Evolutionary conservation across 2,797 vertebrate species (phyloP).

Genomic region (Chiloscyllium punctatum): DNA sequence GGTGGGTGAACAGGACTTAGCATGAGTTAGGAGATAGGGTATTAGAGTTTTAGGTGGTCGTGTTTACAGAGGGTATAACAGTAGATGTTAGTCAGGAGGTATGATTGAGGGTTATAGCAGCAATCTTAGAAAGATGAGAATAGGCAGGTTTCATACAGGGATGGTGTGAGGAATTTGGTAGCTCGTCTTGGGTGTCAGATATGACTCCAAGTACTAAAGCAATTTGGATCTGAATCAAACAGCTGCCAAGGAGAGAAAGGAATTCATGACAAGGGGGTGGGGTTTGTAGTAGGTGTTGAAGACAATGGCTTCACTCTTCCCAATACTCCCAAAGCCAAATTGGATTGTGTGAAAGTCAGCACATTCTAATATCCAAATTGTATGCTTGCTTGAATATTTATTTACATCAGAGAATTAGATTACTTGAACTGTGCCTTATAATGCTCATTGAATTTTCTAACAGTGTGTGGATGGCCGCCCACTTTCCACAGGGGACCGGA

Average conservation of each 20-base stretch:
- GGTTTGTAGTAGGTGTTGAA: neutral
- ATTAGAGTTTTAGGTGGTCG: neutral
- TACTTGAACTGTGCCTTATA: neutral
- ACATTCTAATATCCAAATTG: neutral
- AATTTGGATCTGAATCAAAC: neutral
- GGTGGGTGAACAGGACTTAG: neutral
- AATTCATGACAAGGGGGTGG: neutral
- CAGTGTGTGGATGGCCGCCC: constrained; percentile 91
- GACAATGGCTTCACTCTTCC: neutral
- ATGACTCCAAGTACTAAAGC: neutral
- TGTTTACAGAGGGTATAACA: neutral
- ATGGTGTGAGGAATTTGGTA: neutral
- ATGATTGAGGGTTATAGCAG: neutral
- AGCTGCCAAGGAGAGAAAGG: neutral
- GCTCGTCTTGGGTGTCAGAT: neutral
- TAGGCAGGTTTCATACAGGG: neutral
- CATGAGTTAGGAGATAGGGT: too few species aligned
- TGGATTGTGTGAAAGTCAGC: neutral
- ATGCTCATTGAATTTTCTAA: constrained; percentile 35
- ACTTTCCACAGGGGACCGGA: constrained; percentile 75
- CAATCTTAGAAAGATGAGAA: neutral
- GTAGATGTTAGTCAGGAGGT: neutral
- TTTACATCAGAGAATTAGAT: neutral
- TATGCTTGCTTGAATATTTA: neutral
- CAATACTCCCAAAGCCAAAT: neutral